phyloP scores from a whole-genome alignment of 2,888 invertebrate genomes.

The Cantharis flavilabris region DNA sequence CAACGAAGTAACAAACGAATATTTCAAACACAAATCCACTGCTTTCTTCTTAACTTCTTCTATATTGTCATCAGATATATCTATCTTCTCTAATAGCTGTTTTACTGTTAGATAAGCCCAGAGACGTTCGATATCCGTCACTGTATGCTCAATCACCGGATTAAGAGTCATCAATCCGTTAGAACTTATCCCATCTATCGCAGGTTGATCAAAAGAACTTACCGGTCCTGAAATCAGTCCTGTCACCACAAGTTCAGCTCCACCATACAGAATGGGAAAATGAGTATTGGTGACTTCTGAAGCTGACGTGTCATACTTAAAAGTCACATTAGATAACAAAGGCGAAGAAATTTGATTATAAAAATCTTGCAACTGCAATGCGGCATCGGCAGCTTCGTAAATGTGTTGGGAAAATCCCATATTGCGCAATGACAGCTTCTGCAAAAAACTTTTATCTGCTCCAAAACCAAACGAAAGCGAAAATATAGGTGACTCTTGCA shows the following conservation, averaged over 20 bases:
- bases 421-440: constrained; percentile 68
- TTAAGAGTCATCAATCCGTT: not conserved
- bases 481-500: constrained; percentile 59
- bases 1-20: constrained; percentile 69
- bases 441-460: constrained; percentile 69
- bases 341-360: constrained; percentile 73
- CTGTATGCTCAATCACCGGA: constrained; percentile 4
- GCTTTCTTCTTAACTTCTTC: constrained; percentile 58
- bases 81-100: constrained; percentile 62
- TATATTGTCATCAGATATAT: constrained; percentile 37
- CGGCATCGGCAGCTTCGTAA: constrained; percentile 71
- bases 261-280: constrained; percentile 65
- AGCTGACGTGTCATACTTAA: constrained; percentile 65
- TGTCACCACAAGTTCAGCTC: constrained; percentile 68
- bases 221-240: constrained; percentile 50
- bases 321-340: constrained; percentile 66
- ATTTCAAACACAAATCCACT: constrained; percentile 63
- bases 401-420: constrained; percentile 72
- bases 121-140: constrained; percentile 56
- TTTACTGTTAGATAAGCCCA: constrained; percentile 73
- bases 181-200: not conserved
- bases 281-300: constrained; percentile 60
- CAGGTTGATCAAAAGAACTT: not conserved
- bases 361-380: constrained; percentile 68
- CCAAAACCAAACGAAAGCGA: constrained; percentile 72